A percentile compares a stretch with the other conserved stretches of the same genome.
Conservation (phyloP, 2,113 vertebrate species). For the Trematocara stigmaticum region DNA sequence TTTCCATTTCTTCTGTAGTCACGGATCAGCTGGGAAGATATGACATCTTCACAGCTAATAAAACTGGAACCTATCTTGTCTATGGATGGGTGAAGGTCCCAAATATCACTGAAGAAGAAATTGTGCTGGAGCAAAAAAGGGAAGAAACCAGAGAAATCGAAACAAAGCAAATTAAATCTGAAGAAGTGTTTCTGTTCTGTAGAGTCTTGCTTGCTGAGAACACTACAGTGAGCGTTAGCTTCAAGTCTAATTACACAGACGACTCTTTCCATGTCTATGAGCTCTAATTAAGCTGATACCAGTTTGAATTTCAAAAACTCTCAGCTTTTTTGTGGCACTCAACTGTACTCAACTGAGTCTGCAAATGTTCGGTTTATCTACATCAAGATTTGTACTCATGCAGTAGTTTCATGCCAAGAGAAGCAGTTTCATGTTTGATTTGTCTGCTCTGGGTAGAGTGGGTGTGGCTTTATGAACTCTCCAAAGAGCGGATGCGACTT, state of each 20-base stretch:
- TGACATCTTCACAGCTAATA: conserved; percentile 5
- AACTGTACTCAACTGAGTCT: background rate
- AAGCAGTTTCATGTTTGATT: background rate
- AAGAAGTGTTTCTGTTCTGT: background rate
- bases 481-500: background rate
- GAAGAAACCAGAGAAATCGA: fast-evolving
- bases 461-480: background rate
- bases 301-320: background rate
- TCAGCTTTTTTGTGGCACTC: background rate
- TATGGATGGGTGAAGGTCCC: conserved; percentile 1
- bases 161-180: fast-evolving
- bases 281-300: background rate
- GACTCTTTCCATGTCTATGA: conserved; percentile 5
- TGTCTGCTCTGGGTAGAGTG: background rate
- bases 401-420: background rate
- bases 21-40: fast-evolving
- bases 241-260: fast-evolving
- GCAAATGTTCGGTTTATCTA: background rate
- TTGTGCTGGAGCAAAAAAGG: fast-evolving
- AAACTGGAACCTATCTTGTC: background rate
- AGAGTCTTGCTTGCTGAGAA: fast-evolving
- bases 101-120: fast-evolving
- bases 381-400: background rate
- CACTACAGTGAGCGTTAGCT: background rate
- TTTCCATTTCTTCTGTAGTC: background rate